These are phyloP conservation scores for Eleginops maclovinus DNA, from an alignment of 2,113 vertebrate genomes.

Conservation along the genomic window DNA sequence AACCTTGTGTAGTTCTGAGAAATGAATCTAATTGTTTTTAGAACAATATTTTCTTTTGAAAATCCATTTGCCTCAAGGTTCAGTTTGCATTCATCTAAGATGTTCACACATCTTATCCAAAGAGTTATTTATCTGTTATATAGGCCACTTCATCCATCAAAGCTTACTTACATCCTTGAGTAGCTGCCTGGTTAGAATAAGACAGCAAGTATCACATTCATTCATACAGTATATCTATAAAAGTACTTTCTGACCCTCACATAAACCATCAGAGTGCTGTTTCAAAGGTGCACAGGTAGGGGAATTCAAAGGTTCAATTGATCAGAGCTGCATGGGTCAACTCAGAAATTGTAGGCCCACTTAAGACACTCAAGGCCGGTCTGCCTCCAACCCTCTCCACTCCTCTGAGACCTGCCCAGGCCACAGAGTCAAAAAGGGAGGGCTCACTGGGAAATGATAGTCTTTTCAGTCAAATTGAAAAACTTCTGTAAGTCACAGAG, in stretches of 20 bases:
- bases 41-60: neutral
- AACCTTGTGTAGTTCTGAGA: neutral
- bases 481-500: conserved; percentile 41
- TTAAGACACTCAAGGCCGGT: conserved; percentile 15
- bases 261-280: neutral
- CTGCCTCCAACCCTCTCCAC: neutral
- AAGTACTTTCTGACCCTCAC: neutral
- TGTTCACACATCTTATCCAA: neutral
- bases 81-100: too few relatives aligned
- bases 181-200: neutral
- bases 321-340: conserved; percentile 20
- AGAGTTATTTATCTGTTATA: neutral
- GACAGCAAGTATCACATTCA: neutral
- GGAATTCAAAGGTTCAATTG: conserved; percentile 22
- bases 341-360: conserved; percentile 23
- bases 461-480: conserved; percentile 20
- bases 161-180: neutral
- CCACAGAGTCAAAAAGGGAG: conserved; percentile 20
- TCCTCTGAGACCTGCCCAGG: conserved; percentile 38
- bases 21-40: neutral
- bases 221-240: neutral
- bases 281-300: conserved; percentile 5
- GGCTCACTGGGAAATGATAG: conserved; percentile 15
- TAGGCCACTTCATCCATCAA: neutral
- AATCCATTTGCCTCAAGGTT: neutral